Conservation (phyloP, 2,888 invertebrate genomes). For the Tanypteryx hageni region DNA sequence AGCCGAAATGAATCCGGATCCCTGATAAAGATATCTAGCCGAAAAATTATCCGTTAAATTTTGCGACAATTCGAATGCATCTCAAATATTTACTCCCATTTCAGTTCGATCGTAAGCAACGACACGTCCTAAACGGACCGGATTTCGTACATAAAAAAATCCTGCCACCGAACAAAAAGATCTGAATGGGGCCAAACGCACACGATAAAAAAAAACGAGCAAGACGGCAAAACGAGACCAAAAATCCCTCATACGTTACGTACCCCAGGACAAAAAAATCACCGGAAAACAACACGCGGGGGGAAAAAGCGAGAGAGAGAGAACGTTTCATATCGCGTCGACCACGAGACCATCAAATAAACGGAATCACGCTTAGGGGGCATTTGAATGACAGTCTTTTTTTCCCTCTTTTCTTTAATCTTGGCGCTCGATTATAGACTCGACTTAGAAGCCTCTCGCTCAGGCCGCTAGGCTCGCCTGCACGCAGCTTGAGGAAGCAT, state of each 20-base stretch:
- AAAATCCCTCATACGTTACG: too few relatives aligned
- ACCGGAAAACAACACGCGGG: not conserved
- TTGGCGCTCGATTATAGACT: conserved; percentile 67
- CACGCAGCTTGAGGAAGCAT: conserved; percentile 72
- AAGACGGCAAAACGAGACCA: too few relatives aligned
- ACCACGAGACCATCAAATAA: not conserved
- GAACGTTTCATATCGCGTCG: too few relatives aligned
- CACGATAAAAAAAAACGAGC: not conserved
- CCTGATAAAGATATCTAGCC: too few relatives aligned
- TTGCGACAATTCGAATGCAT: too few relatives aligned
- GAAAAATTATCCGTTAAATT: too few relatives aligned
- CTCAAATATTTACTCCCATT: too few relatives aligned
- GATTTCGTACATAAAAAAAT: not conserved
- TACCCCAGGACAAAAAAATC: not conserved
- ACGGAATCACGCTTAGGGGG: conserved; percentile 51
- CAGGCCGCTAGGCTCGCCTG: conserved; percentile 67
- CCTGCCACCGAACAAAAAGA: not conserved
- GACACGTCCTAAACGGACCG: too few relatives aligned
- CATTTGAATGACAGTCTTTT: conserved; percentile 60
- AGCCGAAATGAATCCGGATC: too few relatives aligned
- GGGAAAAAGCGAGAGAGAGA: not conserved
- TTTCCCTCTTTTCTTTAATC: conserved; percentile 50
- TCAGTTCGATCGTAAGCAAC: too few relatives aligned
- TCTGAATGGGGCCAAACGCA: not conserved
- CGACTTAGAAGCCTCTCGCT: conserved; percentile 73